Percentiles rank a stretch among this genome's conserved stretches.
phyloP scores from a whole-genome alignment of 2,797 vertebrate genomes.

The Hylomyscus alleni region DNA sequence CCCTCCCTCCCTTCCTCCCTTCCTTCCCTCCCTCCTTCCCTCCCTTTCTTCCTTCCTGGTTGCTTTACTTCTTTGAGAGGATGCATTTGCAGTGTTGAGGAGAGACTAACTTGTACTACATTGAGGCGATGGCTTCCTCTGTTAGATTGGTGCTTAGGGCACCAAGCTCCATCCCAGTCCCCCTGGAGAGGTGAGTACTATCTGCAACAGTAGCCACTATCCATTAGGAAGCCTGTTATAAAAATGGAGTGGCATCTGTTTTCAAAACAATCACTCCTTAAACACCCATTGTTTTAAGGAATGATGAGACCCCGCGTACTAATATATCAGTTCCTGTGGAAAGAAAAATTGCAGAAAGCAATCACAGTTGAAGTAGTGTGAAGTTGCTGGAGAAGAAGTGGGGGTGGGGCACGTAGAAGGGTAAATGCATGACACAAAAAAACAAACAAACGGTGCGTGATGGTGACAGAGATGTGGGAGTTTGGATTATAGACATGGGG shows the following conservation, averaged over 20 bases:
- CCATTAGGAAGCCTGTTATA: not conserved
- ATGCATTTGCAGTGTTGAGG: not conserved
- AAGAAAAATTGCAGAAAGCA: not conserved
- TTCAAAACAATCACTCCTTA: not conserved
- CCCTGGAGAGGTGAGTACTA: not conserved
- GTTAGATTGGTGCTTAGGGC: not conserved
- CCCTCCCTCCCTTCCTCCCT: not conserved
- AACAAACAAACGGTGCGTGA: no score
- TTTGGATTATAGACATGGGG: not conserved
- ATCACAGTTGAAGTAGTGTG: not conserved
- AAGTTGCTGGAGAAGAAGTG: not conserved
- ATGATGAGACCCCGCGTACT: not conserved
- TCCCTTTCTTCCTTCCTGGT: not conserved
- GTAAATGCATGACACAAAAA: not conserved
- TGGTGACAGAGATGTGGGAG: not conserved
- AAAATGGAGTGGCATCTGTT: not conserved
- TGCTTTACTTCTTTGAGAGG: not conserved
- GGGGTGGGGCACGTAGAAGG: not conserved
- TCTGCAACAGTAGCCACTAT: not conserved
- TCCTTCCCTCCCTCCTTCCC: rapidly evolving
- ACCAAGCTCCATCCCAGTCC: not conserved
- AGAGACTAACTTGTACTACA: not conserved
- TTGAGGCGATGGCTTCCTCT: not conserved
- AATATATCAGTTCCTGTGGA: not conserved
- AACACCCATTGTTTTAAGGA: not conserved